phyloP scores from a whole-genome alignment of 2,797 vertebrate species.

The Coccyzus lansbergi region DNA sequence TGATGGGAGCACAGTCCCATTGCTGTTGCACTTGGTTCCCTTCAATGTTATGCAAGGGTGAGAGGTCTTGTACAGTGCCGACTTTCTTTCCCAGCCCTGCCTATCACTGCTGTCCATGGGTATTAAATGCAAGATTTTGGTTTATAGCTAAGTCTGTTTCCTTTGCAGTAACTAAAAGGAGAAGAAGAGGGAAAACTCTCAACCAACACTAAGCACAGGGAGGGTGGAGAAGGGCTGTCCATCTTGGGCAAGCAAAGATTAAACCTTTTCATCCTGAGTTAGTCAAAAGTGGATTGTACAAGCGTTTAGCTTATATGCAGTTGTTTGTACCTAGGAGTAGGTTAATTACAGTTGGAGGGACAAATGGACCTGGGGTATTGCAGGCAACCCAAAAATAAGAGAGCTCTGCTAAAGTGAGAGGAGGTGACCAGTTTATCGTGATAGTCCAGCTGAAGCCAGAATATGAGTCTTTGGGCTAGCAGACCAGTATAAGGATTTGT shows the following conservation, averaged over 20 bases:
- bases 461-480: not conserved
- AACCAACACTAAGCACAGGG: accelerated
- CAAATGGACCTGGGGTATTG: not conserved
- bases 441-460: not conserved
- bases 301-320: not conserved
- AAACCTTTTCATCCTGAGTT: not conserved
- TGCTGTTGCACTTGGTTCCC: accelerated
- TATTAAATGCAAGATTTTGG: not conserved
- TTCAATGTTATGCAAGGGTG: not conserved
- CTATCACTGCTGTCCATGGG: not conserved
- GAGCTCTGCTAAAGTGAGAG: not conserved
- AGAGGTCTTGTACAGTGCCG: accelerated
- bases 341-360: not conserved
- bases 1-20: accelerated
- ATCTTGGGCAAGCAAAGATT: not conserved
- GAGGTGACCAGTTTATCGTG: not conserved
- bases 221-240: not conserved
- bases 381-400: not conserved
- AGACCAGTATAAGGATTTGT: not conserved
- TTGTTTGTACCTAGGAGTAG: not conserved
- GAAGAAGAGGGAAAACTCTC: not conserved
- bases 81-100: accelerated
- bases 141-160: not conserved
- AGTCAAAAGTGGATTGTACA: not conserved
- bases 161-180: not conserved